Percentiles rank a stretch among this genome's conserved stretches.
Conservation (phyloP, 37 sponge, comb jelly and placozoan species). For the Geodia barretti region DNA sequence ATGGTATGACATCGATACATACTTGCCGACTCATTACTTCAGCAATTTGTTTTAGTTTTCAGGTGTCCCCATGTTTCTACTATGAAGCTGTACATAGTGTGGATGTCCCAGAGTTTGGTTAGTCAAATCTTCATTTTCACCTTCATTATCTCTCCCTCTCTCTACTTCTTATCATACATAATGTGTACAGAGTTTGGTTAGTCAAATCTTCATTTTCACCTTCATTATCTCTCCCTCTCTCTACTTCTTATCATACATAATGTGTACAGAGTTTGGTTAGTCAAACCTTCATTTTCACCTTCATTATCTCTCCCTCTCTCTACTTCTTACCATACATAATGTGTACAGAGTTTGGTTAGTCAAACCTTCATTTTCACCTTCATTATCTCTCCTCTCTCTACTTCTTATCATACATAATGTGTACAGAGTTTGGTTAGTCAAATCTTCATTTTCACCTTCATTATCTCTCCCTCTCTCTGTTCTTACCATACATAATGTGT, state of each 20-base stretch:
- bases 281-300: not conserved
- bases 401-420: no score
- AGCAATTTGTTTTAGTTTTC: conserved; percentile 32
- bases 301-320: conserved; percentile 8
- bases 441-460: not conserved
- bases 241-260: not conserved
- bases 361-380: not conserved
- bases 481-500: not conserved
- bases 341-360: not conserved
- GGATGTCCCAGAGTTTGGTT: conserved; percentile 37
- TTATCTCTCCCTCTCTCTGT: conserved; percentile 10
- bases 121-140: conserved; percentile 3
- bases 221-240: conserved; percentile 7
- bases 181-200: not conserved
- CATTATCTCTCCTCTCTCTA: conserved; percentile 2
- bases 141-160: conserved; percentile 2
- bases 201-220: not conserved
- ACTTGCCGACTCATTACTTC: not conserved
- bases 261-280: not conserved
- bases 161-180: not conserved
- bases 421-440: not conserved
- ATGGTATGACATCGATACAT: conserved; percentile 13
- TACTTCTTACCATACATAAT: not conserved
- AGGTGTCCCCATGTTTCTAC: conserved; percentile 46
- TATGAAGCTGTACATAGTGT: conserved; percentile 8